phyloP scores from a whole-genome alignment of 2,888 invertebrate genomes.

The Limnephilus rhombicus region DNA sequence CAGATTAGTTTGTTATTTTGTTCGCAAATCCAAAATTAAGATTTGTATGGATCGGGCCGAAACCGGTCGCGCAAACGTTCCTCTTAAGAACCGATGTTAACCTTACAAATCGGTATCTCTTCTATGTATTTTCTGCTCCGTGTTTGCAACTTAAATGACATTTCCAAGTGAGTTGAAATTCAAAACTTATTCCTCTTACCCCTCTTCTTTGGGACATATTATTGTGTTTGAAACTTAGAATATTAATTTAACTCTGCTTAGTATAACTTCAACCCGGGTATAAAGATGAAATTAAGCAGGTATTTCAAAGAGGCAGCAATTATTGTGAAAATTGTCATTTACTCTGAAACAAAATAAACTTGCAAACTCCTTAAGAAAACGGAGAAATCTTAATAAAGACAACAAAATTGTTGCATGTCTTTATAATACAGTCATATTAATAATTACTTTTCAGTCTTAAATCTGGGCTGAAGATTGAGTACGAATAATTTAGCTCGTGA shows the following conservation, averaged over 20 bases:
- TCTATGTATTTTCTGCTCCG: neutral
- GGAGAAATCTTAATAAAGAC: neutral
- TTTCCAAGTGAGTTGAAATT: neutral
- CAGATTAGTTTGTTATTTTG: too few species aligned
- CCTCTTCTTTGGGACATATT: neutral
- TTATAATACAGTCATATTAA: neutral
- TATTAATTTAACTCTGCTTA: neutral
- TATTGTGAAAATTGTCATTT: neutral
- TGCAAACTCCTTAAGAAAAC: neutral
- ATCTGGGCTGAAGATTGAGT: neutral
- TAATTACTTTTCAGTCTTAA: neutral
- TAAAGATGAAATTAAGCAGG: neutral
- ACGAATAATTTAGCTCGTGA: neutral
- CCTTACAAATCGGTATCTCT: neutral
- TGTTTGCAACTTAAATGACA: neutral
- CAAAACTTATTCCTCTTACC: neutral
- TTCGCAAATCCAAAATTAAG: too few species aligned
- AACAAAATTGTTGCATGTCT: neutral
- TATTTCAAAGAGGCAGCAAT: neutral
- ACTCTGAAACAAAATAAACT: neutral
- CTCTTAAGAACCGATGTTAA: neutral
- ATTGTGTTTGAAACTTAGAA: neutral
- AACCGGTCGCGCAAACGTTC: too few species aligned
- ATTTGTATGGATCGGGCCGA: too few species aligned
- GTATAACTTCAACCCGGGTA: neutral